phyloP scores from a whole-genome alignment of 2,888 invertebrate species.

The Amphipyra berbera region DNA sequence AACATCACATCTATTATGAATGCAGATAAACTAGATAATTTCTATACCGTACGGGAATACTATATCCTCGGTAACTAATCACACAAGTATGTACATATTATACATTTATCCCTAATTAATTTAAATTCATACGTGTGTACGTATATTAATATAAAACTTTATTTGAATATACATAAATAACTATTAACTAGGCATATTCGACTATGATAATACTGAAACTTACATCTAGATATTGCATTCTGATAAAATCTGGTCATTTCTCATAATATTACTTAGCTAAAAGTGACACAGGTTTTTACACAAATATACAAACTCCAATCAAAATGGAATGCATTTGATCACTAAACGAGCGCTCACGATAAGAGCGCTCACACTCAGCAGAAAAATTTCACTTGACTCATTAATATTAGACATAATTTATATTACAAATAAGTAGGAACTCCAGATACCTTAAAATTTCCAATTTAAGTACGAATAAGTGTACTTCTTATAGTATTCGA shows the following conservation, averaged over 20 bases:
- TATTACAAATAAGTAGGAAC: constrained; percentile 84
- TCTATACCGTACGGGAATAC: constrained; percentile 33
- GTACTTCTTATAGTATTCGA: constrained; percentile 77
- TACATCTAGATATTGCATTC: constrained; percentile 88
- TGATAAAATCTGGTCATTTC: constrained; percentile 89
- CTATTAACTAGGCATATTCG: constrained; percentile 82
- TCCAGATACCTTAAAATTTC: constrained; percentile 78
- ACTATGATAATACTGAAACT: constrained; percentile 88
- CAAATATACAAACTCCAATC: constrained; percentile 78
- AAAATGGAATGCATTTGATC: constrained; percentile 77
- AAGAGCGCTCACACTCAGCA: constrained; percentile 25
- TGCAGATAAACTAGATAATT: constrained; percentile 35
- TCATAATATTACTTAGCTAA: constrained; percentile 79
- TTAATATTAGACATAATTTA: constrained; percentile 61
- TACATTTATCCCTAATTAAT: constrained; percentile 68
- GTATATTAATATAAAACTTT: constrained; percentile 77
- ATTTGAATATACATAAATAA: constrained; percentile 86
- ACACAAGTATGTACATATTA: constrained; percentile 79
- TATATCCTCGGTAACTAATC: constrained; percentile 62
- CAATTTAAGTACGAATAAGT: constrained; percentile 60
- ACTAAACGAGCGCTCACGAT: constrained; percentile 43
- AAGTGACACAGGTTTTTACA: constrained; percentile 80
- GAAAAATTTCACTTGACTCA: constrained; percentile 48
- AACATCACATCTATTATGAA: constrained; percentile 46
- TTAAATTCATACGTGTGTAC: constrained; percentile 61